Evolutionary conservation across 2,113 vertebrate genomes (phyloP).

Genomic region (Theristicus caerulescens): DNA sequence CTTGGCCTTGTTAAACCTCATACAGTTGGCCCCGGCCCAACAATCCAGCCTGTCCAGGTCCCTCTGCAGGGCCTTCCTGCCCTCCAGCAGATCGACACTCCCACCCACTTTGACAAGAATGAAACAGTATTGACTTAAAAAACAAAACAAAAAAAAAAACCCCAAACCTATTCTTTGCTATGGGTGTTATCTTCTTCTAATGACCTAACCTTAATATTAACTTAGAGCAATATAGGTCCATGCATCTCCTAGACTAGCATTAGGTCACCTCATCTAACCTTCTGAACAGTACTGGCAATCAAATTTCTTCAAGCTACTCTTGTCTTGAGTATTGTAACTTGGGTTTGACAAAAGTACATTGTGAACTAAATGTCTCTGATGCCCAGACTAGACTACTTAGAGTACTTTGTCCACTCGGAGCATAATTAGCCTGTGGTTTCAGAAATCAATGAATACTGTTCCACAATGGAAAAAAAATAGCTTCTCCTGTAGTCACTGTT

Average conservation of each 20-base stretch:
- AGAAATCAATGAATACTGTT: slow-evolving; percentile 20
- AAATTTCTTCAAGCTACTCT: background rate
- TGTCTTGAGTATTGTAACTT: background rate
- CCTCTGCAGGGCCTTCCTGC: too few relatives aligned
- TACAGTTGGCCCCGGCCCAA: too few relatives aligned
- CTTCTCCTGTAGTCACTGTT: background rate
- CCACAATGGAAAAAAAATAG: background rate
- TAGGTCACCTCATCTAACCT: background rate
- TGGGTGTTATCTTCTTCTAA: background rate
- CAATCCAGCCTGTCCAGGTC: too few relatives aligned
- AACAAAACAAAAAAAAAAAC: background rate
- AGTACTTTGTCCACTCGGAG: background rate
- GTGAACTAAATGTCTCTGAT: background rate
- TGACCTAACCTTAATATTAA: background rate
- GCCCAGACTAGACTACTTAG: background rate
- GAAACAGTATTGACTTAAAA: background rate
- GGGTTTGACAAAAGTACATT: background rate
- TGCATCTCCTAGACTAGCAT: background rate
- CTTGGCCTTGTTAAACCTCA: too few relatives aligned
- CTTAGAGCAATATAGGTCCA: background rate
- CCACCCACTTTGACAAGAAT: background rate
- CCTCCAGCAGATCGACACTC: too few relatives aligned
- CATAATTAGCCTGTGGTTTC: slow-evolving; percentile 20
- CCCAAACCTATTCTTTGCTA: background rate
- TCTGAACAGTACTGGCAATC: background rate